Base-by-base conservation (phyloP, 2,113 vertebrate species). In the Chaetorhynchus papuensis region DNA sequence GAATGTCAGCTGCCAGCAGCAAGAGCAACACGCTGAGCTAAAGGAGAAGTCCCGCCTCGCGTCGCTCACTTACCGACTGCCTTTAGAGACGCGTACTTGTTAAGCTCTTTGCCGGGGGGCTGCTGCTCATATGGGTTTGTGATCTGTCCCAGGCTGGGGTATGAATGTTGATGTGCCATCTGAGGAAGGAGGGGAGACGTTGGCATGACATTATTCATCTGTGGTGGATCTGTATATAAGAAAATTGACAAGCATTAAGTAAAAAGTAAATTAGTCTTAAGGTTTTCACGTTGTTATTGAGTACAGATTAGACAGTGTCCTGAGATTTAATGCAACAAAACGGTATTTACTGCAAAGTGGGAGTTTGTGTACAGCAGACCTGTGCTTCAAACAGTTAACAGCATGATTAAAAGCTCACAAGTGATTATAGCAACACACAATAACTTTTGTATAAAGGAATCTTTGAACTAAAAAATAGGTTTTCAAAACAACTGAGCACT, bases 31-130 rank as follows among this genome's bases (percentile, higher is more conserved):
- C 2, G 7, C 53, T 72, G 84, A 65, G 69, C 28, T 65, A 2
- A 16, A 63, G 59, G 35, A 63, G 68, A 35, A 66, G 66, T 6
- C n/a, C 6, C 4, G 64, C 68, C 3, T 24, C 0, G 1, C 21
- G 61, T 6, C 39, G 35, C 79, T 47, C 30, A 96, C 99, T 99
- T 98, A 99, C 99, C 99, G 4, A 99, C 99, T 37, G 99, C 99
- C 97, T 99, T 99, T 13, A 99, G 97, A 65, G 99, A 99, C 86
- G 99, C 99, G 3, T 99, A 99, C 96, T 99, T 99, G 98, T 99
- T 99, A 66, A 99, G 97, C 45, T 99, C 99, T 96, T 99, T 99
- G 96, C 98, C 98, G 0, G 98, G 98, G 4, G 98, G 98, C 83
- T 99, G 99, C 94, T 99, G 99, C 65, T 99, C 99, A 1, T 99